Base-by-base conservation (phyloP, 2,113 vertebrate genomes). In the Salminus brasiliensis region DNA sequence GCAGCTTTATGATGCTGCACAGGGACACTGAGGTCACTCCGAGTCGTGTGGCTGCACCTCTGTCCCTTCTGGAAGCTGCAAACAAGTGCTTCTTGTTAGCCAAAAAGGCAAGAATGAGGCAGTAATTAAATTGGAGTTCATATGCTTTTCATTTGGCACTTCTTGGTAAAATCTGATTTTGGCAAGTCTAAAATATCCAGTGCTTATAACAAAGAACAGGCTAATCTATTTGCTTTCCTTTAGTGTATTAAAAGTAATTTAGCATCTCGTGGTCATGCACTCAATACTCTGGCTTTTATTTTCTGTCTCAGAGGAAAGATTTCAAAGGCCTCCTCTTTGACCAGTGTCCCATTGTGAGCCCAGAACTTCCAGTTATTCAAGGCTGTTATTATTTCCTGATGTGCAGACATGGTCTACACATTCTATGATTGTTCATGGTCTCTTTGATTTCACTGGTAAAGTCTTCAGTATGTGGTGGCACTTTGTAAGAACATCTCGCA, bases 1-100 rank as follows among this genome's bases (percentile, higher is more conserved):
- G 79, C 55, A 32, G 77, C 18, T 53, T 80, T 65, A 77, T 86
- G 85, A 85, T 81, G 78, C 88, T 83, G 74, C 81, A 88, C 76
- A 57, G 53, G 39, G 65, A 66, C 86, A 83, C 76, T 84, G 84
- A 87, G 84, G 82, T 89, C 68, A 43, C 30, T 36, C 49, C 77
- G 81, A 85, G 79, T 77, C 10, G 25, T 74, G 79, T 30, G 66
- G 80, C 18, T 69, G 55, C 79, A 87, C 84, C 78, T 70, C 75
- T 73, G 45, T 63, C 74, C 72, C 30, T 27, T 72, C 76, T 65
- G 34, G 65, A 82, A 84, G 83, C 75, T 27, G 82, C 87, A 88
- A 88, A 94, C 91, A 94, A 94, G 88, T 86, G 87, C 87, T 90
- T 92, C 91, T 91, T 93, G 91, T 94, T 92, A 90, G 84, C 80